A percentile compares a stretch with the other conserved stretches of the same genome.
phyloP scores from a whole-genome alignment of 1,140 invertebrate genomes.

The Macrobrachium rosenbergii region DNA sequence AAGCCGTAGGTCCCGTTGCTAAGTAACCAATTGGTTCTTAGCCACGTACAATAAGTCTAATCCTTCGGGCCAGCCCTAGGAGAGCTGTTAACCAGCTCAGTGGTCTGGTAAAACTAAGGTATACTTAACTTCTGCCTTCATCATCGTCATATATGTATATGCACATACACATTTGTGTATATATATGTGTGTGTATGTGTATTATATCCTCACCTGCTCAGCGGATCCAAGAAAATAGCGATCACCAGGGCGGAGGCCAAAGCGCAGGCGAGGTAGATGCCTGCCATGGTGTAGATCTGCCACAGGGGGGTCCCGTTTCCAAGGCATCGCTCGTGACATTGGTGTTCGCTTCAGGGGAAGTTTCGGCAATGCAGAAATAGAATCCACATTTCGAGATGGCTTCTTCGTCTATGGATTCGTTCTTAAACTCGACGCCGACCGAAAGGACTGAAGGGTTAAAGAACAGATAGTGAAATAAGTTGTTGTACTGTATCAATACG shows the following conservation, averaged over 20 bases:
- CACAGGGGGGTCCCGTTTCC: constrained; percentile 82
- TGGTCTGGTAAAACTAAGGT: too few relatives aligned
- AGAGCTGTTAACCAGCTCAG: too few relatives aligned
- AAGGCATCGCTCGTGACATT: constrained; percentile 66
- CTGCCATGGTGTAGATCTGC: constrained; percentile 88
- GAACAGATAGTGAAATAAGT: not conserved
- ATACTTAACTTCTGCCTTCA: too few relatives aligned
- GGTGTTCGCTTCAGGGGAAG: not conserved
- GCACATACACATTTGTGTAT: not conserved
- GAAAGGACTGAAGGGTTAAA: constrained; percentile 33
- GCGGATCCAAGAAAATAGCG: constrained; percentile 87
- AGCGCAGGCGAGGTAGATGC: constrained; percentile 91
- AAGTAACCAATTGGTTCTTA: too few relatives aligned
- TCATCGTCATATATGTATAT: too few relatives aligned
- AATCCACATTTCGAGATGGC: constrained; percentile 27
- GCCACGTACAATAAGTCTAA: too few relatives aligned
- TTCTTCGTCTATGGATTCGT: not conserved
- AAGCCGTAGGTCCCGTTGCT: too few relatives aligned
- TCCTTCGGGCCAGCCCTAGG: too few relatives aligned
- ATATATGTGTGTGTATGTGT: not conserved
- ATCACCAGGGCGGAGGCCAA: constrained; percentile 87
- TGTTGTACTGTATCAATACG: too few relatives aligned
- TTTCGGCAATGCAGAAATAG: constrained; percentile 27
- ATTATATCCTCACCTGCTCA: constrained; percentile 78
- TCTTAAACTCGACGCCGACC: not conserved